phyloP scores from a whole-genome alignment of 2,888 invertebrate genomes.

The Diplolepis rosae region DNA sequence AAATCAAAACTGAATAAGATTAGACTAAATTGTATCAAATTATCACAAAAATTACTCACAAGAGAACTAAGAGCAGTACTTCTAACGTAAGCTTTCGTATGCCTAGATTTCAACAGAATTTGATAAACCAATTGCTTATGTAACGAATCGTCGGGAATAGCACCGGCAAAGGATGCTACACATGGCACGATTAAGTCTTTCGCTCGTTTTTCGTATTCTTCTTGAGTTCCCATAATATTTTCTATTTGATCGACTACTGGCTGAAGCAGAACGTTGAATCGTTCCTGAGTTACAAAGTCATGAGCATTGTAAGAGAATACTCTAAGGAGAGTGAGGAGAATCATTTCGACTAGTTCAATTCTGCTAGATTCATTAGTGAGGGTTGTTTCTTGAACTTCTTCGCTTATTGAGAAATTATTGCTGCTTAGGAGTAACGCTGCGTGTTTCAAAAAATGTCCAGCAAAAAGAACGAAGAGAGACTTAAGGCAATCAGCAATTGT shows the following conservation, averaged over 20 bases:
- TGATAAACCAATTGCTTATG: constrained; percentile 95
- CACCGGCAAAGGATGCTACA: constrained; percentile 87
- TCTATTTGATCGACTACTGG: constrained; percentile 93
- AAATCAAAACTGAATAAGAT: too few relatives aligned
- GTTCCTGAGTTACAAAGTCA: constrained; percentile 87
- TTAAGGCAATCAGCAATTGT: constrained; percentile 88
- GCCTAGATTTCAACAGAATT: constrained; percentile 89
- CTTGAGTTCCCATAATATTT: constrained; percentile 81
- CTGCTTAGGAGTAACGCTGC: constrained; percentile 83
- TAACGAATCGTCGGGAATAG: constrained; percentile 87
- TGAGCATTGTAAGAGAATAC: constrained; percentile 90
- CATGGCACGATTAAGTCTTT: constrained; percentile 82
- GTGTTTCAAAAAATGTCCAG: constrained; percentile 88
- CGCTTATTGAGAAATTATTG: constrained; percentile 77
- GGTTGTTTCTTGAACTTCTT: constrained; percentile 76
- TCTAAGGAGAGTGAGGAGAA: constrained; percentile 84
- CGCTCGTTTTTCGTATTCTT: constrained; percentile 78
- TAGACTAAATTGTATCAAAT: too few relatives aligned
- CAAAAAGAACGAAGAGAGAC: constrained; percentile 92
- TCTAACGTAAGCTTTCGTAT: constrained; percentile 82
- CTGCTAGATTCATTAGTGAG: constrained; percentile 68
- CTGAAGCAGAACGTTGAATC: constrained; percentile 89
- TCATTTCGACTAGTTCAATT: constrained; percentile 79
- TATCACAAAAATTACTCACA: constrained; percentile 53
- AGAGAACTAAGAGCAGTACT: constrained; percentile 62